Evolutionary conservation across 2,797 vertebrate species (phyloP).

Genomic region (Myioborus miniatus): DNA sequence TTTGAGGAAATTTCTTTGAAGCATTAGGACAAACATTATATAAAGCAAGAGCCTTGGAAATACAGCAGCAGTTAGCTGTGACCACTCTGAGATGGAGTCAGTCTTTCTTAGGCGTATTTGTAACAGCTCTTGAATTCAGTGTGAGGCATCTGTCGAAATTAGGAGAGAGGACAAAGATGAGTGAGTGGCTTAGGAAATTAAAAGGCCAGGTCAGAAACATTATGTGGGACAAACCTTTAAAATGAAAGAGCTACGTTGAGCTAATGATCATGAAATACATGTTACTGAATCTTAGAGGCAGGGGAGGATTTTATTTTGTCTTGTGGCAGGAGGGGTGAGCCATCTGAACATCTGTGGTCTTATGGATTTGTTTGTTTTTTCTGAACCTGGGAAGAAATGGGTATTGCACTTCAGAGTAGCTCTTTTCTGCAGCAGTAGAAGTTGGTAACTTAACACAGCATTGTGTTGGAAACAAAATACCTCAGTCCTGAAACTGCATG

Average conservation of each 20-base stretch:
- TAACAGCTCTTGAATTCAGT: background rate
- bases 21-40: background rate
- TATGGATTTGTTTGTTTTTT: background rate
- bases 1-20: background rate
- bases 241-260: fast-evolving
- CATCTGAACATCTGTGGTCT: background rate
- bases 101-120: background rate
- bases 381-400: background rate
- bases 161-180: background rate
- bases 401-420: background rate
- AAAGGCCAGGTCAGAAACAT: background rate
- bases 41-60: background rate
- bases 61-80: background rate
- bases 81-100: background rate
- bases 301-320: background rate
- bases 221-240: background rate
- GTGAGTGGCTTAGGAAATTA: background rate
- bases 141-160: fast-evolving
- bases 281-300: background rate
- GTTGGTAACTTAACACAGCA: background rate
- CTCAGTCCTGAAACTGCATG: background rate
- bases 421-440: background rate
- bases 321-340: background rate
- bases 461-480: background rate
- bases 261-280: background rate